Evolutionary conservation across 37 sponge, comb jelly and placozoan species (phyloP).

Genomic region (Eunapius fragilis): DNA sequence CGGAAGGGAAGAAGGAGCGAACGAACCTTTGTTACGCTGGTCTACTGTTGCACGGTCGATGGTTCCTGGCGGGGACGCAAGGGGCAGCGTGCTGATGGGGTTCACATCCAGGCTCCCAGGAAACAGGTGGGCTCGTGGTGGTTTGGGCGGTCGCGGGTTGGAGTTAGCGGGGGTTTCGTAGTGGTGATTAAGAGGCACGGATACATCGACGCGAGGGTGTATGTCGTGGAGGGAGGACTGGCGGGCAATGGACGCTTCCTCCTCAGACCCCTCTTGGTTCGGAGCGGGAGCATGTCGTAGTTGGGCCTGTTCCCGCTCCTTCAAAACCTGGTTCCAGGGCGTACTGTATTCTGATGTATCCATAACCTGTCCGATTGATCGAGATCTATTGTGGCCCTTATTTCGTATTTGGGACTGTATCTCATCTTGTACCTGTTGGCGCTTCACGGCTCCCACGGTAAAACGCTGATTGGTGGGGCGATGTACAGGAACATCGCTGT

Average conservation of each 20-base stretch:
- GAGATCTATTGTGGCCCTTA: slow-evolving; percentile 2
- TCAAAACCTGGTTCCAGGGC: slow-evolving; percentile 14
- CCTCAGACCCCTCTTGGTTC: background rate
- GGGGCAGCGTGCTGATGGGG: slow-evolving; percentile 16
- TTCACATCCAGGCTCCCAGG: slow-evolving; percentile 16
- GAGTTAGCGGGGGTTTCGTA: background rate
- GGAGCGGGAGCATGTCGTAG: background rate
- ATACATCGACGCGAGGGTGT: background rate
- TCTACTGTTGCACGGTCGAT: background rate
- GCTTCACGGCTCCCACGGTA: background rate
- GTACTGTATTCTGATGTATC: slow-evolving; percentile 49
- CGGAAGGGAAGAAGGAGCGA: background rate
- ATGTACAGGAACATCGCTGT: background rate
- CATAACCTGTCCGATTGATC: slow-evolving; percentile 19
- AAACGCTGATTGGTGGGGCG: background rate
- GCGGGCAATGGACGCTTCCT: background rate
- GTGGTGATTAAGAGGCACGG: background rate
- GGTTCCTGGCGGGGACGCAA: slow-evolving; percentile 17
- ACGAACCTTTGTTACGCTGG: background rate
- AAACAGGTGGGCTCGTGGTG: background rate
- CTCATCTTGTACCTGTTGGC: background rate
- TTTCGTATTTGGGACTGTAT: background rate
- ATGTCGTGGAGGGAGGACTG: background rate
- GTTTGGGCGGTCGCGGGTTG: background rate
- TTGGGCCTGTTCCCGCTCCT: background rate